phyloP scores from a whole-genome alignment of 1,140 invertebrate species.

The Hirudo medicinalis region DNA sequence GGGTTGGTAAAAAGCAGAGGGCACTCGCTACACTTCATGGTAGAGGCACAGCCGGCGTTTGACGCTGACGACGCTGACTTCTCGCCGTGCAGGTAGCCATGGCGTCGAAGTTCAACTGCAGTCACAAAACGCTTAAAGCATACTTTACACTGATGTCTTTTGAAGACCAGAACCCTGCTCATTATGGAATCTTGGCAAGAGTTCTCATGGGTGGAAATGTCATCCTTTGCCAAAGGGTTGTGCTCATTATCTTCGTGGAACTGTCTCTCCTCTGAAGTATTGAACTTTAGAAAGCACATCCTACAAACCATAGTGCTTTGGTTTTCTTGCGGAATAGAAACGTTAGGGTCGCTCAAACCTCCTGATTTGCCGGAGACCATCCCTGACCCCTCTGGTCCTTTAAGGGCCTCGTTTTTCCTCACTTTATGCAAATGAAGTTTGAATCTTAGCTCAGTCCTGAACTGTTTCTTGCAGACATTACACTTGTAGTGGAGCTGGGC shows the following conservation, averaged over 20 bases:
- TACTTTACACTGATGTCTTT: not conserved
- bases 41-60: not conserved
- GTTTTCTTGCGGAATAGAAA: no score
- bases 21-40: not conserved
- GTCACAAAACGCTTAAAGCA: not conserved
- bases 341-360: no score
- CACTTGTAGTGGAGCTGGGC: not conserved
- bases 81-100: not conserved
- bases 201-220: no score
- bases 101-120: not conserved
- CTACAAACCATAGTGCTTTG: no score
- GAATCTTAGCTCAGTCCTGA: not conserved
- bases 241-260: no score
- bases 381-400: no score
- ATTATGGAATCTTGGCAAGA: no score
- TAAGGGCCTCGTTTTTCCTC: not conserved
- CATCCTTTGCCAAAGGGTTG: no score
- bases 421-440: not conserved
- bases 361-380: no score
- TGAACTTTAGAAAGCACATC: no score
- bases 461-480: conserved; percentile 7
- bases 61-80: not conserved
- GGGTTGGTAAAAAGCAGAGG: not conserved
- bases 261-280: no score
- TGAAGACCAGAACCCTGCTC: not conserved